phyloP scores from a whole-genome alignment of 2,797 vertebrate species.

The Fistularia tabacaria region DNA sequence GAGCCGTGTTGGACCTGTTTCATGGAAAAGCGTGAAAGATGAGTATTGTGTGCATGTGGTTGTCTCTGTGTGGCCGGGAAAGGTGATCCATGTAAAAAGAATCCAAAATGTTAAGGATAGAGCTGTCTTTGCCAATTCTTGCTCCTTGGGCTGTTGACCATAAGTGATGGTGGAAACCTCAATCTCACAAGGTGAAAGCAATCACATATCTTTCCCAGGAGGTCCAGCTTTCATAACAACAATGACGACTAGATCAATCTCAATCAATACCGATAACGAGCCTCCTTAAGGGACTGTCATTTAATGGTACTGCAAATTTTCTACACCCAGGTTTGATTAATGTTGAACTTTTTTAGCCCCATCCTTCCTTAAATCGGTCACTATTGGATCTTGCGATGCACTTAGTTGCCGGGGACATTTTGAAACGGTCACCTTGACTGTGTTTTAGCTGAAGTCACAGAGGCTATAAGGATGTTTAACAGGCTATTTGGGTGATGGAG shows the following conservation, averaged over 20 bases:
- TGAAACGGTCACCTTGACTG: slow-evolving; percentile 55
- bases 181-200: slow-evolving; percentile 46
- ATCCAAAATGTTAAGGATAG: no score
- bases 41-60: no score
- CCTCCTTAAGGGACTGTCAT: slow-evolving; percentile 20
- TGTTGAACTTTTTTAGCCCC: slow-evolving; percentile 5
- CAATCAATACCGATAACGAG: slow-evolving; percentile 51
- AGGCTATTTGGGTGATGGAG: slow-evolving; percentile 65
- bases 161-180: slow-evolving; percentile 12
- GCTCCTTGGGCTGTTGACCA: no score
- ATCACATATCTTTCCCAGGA: slow-evolving; percentile 22
- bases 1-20: no score
- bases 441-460: slow-evolving; percentile 53
- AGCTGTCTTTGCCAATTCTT: no score
- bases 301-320: slow-evolving; percentile 20
- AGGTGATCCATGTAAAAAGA: no score
- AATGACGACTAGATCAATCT: slow-evolving; percentile 52
- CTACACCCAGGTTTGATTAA: slow-evolving; percentile 23
- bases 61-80: no score
- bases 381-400: slow-evolving; percentile 25
- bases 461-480: slow-evolving; percentile 55
- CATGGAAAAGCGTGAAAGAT: no score
- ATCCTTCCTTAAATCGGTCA: slow-evolving; percentile 29
- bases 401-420: slow-evolving; percentile 17
- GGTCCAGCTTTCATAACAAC: slow-evolving; percentile 35